Conservation (phyloP, 2,797 vertebrate species). For the Catostomus latipinnis region DNA sequence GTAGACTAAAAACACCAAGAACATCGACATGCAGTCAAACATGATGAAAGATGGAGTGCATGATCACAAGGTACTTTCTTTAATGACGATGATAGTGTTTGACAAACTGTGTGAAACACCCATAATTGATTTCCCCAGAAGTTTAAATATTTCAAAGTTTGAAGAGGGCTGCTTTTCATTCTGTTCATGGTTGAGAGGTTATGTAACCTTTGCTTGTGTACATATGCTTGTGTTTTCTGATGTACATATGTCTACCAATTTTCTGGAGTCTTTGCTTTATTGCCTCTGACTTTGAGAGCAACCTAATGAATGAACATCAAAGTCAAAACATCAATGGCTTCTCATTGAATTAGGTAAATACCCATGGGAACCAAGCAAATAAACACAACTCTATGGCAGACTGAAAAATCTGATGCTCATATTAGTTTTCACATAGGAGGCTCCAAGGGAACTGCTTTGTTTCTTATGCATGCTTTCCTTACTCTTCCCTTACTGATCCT, state of each 20-base stretch:
- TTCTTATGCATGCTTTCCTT: slow-evolving; percentile 45
- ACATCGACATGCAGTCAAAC: no score
- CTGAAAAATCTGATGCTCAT: neutral
- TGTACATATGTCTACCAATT: neutral
- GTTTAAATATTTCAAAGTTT: neutral
- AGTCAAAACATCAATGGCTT: no score
- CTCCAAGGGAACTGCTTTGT: slow-evolving; percentile 45
- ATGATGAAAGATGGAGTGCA: no score
- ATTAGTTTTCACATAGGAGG: slow-evolving; percentile 31
- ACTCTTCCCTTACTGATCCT: slow-evolving; percentile 37
- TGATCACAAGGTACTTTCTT: no score
- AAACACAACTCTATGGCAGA: neutral
- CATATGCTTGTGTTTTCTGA: neutral
- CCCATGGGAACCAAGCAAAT: no score
- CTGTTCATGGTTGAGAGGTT: neutral
- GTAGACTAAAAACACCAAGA: neutral
- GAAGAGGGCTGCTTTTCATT: neutral
- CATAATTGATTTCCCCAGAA: neutral
- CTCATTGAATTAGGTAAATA: slow-evolving; percentile 3
- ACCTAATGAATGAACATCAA: neutral
- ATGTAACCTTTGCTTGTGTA: neutral
- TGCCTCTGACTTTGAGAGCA: slow-evolving; percentile 33
- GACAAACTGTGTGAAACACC: no score
- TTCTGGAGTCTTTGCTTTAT: slow-evolving; percentile 20
- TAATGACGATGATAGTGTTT: neutral